These are phyloP conservation scores for Idaea aversata DNA, from an alignment of 2,888 invertebrate genomes.

Conservation along the genomic window DNA sequence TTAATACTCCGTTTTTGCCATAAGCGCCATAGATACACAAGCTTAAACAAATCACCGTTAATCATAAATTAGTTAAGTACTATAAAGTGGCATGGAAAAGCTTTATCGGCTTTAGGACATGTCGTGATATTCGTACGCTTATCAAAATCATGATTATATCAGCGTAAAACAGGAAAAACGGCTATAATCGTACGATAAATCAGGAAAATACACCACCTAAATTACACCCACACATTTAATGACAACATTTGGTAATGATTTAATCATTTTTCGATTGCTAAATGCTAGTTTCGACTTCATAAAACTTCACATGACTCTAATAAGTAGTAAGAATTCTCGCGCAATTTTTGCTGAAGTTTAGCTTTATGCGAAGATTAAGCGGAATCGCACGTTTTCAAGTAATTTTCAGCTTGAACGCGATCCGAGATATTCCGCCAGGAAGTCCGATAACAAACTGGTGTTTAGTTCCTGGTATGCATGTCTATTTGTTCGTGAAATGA, in stretches of 20 bases:
- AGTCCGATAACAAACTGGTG: not conserved
- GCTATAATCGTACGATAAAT: not conserved
- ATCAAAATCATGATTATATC: not conserved
- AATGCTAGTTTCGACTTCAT: too few relatives aligned
- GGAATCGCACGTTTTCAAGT: not conserved
- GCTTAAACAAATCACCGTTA: not conserved
- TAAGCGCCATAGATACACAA: not conserved
- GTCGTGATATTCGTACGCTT: not conserved
- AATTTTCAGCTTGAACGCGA: not conserved
- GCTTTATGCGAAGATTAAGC: not conserved
- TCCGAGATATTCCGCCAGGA: not conserved
- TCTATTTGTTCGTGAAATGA: constrained; percentile 5
- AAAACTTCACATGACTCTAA: too few relatives aligned
- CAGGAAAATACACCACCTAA: not conserved
- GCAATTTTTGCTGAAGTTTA: not conserved
- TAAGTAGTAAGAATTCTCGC: not conserved
- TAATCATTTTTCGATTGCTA: too few relatives aligned
- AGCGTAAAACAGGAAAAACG: not conserved
- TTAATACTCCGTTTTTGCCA: not conserved
- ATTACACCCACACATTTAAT: not conserved
- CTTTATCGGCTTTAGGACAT: not conserved
- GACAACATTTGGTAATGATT: not conserved
- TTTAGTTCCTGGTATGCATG: not conserved
- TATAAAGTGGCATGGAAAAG: not conserved
- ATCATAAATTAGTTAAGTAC: not conserved